A percentile compares a stretch with the other conserved stretches of the same genome.
phyloP scores from a whole-genome alignment of 1,140 invertebrate genomes.

The Tetraneura akinire region DNA sequence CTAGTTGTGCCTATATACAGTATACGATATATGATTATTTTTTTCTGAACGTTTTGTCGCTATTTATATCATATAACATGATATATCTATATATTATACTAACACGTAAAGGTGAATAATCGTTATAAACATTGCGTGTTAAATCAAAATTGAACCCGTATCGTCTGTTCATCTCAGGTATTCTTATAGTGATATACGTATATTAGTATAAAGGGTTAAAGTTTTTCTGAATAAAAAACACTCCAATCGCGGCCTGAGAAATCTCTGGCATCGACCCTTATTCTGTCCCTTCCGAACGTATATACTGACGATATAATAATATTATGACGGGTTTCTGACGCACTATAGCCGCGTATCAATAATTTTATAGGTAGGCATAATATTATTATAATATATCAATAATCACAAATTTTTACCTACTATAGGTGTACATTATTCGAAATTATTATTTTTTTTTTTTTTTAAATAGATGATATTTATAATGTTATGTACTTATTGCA shows the following conservation, averaged over 20 bases:
- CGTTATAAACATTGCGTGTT: not conserved
- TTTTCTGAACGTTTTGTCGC: too few relatives aligned
- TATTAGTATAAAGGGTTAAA: constrained; percentile 18
- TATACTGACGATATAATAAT: constrained; percentile 38
- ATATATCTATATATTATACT: not conserved
- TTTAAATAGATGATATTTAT: too few relatives aligned
- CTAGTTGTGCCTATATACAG: too few relatives aligned
- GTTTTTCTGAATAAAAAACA: constrained; percentile 13
- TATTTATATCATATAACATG: not conserved
- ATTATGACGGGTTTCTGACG: constrained; percentile 11
- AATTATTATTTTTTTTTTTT: too few relatives aligned
- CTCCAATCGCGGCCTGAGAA: constrained; percentile 8
- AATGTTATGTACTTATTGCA: too few relatives aligned
- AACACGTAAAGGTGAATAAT: constrained; percentile 29
- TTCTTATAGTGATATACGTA: not conserved
- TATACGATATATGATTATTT: too few relatives aligned
- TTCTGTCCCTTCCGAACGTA: not conserved
- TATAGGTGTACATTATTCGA: too few relatives aligned
- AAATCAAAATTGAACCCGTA: not conserved
- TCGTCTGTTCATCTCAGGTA: not conserved
- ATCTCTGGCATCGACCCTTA: constrained; percentile 43
- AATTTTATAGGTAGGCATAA: too few relatives aligned
- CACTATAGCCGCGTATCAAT: not conserved
- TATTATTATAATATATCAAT: too few relatives aligned
- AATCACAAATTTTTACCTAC: too few relatives aligned